Evolutionary conservation across 2,797 vertebrate genomes (phyloP).

Genomic region (Arremon aurantiirostris): DNA sequence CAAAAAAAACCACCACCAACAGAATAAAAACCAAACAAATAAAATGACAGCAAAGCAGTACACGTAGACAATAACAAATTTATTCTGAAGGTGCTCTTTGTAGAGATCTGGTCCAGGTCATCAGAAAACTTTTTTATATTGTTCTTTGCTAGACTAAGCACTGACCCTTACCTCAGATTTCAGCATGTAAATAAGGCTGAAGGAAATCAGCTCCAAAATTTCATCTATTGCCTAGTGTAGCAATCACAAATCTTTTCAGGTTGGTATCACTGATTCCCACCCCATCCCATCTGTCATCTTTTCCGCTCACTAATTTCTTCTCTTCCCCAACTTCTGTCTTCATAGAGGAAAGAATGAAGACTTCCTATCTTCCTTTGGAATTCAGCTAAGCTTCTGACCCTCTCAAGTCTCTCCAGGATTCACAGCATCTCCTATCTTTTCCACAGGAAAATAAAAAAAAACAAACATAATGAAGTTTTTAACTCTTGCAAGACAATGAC

Average conservation of each 20-base stretch:
- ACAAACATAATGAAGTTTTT: conserved; percentile 10
- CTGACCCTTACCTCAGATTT: not conserved
- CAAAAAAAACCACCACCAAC: not conserved
- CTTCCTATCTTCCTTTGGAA: not conserved
- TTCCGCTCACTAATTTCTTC: not conserved
- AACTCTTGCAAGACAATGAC: conserved; percentile 25
- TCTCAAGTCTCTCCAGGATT: not conserved
- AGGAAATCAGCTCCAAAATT: not conserved
- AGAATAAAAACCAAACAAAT: not conserved
- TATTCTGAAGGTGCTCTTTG: not conserved
- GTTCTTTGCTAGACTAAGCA: not conserved
- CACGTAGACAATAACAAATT: rapidly evolving
- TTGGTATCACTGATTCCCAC: not conserved
- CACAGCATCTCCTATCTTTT: rapidly evolving
- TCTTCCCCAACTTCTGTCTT: not conserved
- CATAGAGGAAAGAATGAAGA: not conserved
- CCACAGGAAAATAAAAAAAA: not conserved
- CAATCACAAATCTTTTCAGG: not conserved
- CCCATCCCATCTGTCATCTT: not conserved
- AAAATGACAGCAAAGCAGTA: not conserved
- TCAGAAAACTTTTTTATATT: not conserved
- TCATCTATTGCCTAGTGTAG: not conserved
- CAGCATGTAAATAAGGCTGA: not conserved
- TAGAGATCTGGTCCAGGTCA: not conserved
- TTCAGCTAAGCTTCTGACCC: not conserved